Evolutionary conservation across 1,140 invertebrate species (phyloP), one percentile per base, ranked within the genome.

Genomic region (Ditylenchus dipsaci): DNA sequence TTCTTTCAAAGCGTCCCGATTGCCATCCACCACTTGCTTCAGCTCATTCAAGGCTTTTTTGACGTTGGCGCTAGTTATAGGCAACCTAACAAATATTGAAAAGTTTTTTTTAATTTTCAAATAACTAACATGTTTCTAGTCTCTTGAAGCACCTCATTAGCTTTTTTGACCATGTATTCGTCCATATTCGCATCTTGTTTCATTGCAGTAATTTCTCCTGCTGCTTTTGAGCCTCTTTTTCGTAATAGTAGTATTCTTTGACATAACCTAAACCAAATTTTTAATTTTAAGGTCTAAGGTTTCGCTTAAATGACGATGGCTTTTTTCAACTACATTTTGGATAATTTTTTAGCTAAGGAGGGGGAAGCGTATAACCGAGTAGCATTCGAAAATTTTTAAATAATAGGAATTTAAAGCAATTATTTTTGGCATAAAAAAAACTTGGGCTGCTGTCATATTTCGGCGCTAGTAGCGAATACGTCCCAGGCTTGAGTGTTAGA

Each of bases 161-260:
- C 21, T 9, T 73, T 71, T 9, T 73, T 73, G 26, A 73, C 19
- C 15, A 56, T 67, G 21, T 73, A 73, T 60, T 73, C 47, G 38
- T 73, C 72, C 17, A 38, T 19, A 26, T 49, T 45, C 23, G 63
- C 53, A 21, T 72, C 45, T 45, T 73, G 61, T 19, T 75, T 76
- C 27, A 75, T 9, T 23, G 42, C 8, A 23, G 15, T n/a, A 73
- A 61, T 65, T 73, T 73, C 13, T 63, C 73, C 17, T 30, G 29
- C 33, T 73, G 58, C 57, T 73, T 76, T 59, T 73, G 65, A n/a
- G 61, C 65, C 30, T 73, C 72, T 49, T 70, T 61, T 17, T 57
- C 47, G 59, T 73, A 73, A 33, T 43, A 76, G 21, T 61, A 23
- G 29, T 62, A 53, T 38, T 73, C 72, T 60, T 73, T 68, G 1